These are phyloP conservation scores for Probosciger aterrimus DNA, from an alignment of 2,113 vertebrate genomes.

Conservation along the genomic window DNA sequence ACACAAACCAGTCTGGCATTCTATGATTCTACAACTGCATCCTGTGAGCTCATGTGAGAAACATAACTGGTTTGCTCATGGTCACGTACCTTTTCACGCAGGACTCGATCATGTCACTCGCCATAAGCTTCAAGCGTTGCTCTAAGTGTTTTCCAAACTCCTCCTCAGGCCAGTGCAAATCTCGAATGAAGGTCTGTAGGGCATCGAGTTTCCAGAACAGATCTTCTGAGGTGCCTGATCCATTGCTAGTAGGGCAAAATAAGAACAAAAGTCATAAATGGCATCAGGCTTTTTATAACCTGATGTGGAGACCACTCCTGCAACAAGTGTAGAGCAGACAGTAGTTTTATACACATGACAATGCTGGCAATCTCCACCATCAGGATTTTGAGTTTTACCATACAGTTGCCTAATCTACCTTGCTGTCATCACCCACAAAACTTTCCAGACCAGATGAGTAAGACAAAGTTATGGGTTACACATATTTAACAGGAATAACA, in stretches of 20 bases:
- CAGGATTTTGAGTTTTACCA: conserved; percentile 82
- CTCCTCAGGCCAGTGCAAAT: conserved; percentile 98
- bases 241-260: conserved; percentile 85
- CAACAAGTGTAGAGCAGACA: conserved; percentile 71
- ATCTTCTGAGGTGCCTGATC: conserved; percentile 96
- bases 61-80: accelerated
- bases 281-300: conserved; percentile 8
- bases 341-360: conserved; percentile 77
- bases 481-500: conserved; percentile 70
- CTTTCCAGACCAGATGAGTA: conserved; percentile 71
- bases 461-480: conserved; percentile 66
- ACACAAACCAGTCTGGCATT: not conserved
- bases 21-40: not conserved
- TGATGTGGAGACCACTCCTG: conserved; percentile 72
- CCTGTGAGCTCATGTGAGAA: not conserved
- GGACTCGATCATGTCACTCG: conserved; percentile 99
- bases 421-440: conserved; percentile 66
- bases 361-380: conserved; percentile 76
- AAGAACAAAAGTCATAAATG: conserved; percentile 58
- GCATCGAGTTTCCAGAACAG: conserved; percentile 99
- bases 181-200: conserved; percentile 95
- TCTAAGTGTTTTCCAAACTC: conserved; percentile 98
- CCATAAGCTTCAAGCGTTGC: conserved; percentile 96
- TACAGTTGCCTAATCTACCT: conserved; percentile 76
- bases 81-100: conserved; percentile 89